Evolutionary conservation across 2,797 vertebrate species (phyloP).

Genomic region (Psittacula derbiana): DNA sequence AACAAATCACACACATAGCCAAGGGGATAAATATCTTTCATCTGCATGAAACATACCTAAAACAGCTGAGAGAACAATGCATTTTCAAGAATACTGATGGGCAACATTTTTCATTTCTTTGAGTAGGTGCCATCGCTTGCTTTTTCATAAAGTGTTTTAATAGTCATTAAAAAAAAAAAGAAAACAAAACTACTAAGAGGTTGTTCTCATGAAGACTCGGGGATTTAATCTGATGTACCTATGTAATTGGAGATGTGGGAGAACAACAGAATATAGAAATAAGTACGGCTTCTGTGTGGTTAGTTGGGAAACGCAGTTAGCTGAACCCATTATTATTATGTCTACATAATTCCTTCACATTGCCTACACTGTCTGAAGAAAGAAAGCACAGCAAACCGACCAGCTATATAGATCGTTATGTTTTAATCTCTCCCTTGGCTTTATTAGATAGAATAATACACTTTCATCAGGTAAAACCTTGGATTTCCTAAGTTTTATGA

Average conservation of each 20-base stretch:
- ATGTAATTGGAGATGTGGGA: neutral
- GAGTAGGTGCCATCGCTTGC: fast-evolving
- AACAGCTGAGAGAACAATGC: neutral
- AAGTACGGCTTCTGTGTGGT: neutral
- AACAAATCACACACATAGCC: neutral
- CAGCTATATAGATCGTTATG: fast-evolving
- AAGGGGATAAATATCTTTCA: neutral
- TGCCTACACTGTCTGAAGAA: fast-evolving
- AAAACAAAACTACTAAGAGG: neutral
- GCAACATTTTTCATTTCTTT: neutral
- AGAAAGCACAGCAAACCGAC: neutral
- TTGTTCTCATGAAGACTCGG: neutral
- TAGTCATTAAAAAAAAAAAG: neutral
- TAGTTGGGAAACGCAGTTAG: neutral
- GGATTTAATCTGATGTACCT: neutral
- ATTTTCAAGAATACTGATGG: neutral
- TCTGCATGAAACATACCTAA: neutral
- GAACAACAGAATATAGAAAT: neutral
- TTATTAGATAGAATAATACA: neutral
- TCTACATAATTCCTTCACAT: neutral
- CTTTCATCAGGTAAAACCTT: neutral
- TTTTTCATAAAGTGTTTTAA: neutral
- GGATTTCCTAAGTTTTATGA: neutral
- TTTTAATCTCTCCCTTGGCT: neutral
- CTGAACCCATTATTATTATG: neutral